phyloP scores from a whole-genome alignment of 2,113 vertebrate genomes.

The Chloropsis cyanopogon region DNA sequence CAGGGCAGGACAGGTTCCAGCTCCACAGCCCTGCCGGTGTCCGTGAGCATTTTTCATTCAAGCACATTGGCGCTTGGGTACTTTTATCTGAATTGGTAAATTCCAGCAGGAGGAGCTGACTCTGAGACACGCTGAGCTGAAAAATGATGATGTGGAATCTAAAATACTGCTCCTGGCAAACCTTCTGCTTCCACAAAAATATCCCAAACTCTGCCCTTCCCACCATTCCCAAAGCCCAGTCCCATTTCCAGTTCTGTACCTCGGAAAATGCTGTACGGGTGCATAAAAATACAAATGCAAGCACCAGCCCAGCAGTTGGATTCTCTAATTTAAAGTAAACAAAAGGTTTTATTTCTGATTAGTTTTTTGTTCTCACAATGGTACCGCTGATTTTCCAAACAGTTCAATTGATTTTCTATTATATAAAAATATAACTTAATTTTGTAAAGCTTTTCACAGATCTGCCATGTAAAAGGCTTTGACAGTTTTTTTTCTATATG shows the following conservation, averaged over 20 bases:
- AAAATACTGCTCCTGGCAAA: not conserved
- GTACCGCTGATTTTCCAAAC: not conserved
- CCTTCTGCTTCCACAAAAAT: not conserved
- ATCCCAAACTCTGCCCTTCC: not conserved
- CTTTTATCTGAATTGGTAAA: not conserved
- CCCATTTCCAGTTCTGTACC: not conserved
- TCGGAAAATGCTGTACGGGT: not conserved
- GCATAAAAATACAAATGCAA: not conserved
- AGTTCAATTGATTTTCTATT: not conserved
- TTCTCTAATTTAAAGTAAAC: not conserved
- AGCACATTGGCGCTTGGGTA: not conserved
- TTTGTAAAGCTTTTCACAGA: not conserved
- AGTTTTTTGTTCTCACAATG: not conserved
- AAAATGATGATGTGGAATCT: not conserved
- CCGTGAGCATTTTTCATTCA: not conserved
- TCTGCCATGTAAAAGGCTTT: not conserved
- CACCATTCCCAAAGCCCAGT: rapidly evolving
- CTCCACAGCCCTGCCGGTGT: not conserved
- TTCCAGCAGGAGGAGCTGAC: not conserved
- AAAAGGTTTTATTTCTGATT: not conserved
- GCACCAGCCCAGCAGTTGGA: not conserved
- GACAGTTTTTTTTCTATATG: not conserved
- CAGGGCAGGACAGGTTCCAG: not conserved
- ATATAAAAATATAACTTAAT: not conserved
- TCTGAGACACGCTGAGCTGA: not conserved